Evolutionary conservation across 2,888 invertebrate species (phyloP).

Genomic region (Ormyrus labotus): DNA sequence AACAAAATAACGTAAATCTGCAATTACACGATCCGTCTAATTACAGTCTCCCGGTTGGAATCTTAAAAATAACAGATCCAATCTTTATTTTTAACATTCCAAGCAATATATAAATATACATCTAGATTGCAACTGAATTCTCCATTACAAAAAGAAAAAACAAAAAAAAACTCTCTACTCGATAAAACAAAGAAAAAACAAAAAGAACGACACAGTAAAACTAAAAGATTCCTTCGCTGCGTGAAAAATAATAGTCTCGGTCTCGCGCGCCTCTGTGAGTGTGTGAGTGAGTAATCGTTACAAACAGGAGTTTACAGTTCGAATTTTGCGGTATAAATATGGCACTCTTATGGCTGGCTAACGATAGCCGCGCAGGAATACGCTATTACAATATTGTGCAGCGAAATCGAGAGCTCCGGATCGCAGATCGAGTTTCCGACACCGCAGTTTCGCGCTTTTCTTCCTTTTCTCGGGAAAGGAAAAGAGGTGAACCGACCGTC

Average conservation of each 20-base stretch:
- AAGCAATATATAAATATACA: background rate
- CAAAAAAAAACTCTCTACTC: too few relatives aligned
- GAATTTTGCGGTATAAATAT: slow-evolving; percentile 64
- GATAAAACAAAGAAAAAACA: background rate
- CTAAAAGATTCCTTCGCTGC: slow-evolving; percentile 24
- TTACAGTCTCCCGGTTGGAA: background rate
- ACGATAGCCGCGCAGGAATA: slow-evolving; percentile 61
- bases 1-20: slow-evolving; percentile 27
- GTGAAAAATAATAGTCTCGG: slow-evolving; percentile 20
- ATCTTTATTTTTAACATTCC: slow-evolving; percentile 14
- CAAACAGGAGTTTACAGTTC: slow-evolving; percentile 26
- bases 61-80: background rate
- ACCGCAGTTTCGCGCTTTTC: slow-evolving; percentile 16
- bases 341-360: slow-evolving; percentile 75
- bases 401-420: slow-evolving; percentile 44
- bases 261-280: slow-evolving; percentile 34
- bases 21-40: background rate
- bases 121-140: too few relatives aligned
- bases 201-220: slow-evolving; percentile 3
- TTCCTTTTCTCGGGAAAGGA: background rate
- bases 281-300: slow-evolving; percentile 34
- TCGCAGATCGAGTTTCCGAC: slow-evolving; percentile 49
- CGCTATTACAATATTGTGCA: slow-evolving; percentile 47
- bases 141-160: too few relatives aligned
- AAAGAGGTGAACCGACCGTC: slow-evolving; percentile 7